Evolutionary conservation across 2,797 vertebrate genomes (phyloP).

Genomic region (Eptatretus atami): DNA sequence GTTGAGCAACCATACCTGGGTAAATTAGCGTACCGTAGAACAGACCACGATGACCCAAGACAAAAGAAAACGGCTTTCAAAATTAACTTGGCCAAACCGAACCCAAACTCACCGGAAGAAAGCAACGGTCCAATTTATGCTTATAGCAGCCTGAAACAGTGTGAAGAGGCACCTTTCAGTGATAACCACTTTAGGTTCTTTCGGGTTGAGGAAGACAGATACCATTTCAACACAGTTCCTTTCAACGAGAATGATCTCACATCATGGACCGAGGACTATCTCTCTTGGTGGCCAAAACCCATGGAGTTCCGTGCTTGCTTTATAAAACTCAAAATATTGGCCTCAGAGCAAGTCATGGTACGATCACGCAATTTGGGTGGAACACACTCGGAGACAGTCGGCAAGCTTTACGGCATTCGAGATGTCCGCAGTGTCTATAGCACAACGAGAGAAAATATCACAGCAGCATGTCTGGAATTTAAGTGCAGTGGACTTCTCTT

Average conservation of each 20-base stretch:
- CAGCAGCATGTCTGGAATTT: constrained; percentile 66
- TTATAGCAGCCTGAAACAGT: constrained; percentile 47
- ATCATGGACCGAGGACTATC: constrained; percentile 86
- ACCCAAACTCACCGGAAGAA: constrained; percentile 39
- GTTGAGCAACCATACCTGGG: constrained; percentile 56
- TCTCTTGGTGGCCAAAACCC: constrained; percentile 93
- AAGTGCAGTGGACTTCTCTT: constrained; percentile 94
- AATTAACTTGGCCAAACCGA: constrained; percentile 63
- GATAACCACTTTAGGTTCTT: constrained; percentile 74
- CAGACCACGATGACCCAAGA: constrained; percentile 45
- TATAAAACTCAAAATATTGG: constrained; percentile 54
- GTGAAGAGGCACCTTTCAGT: constrained; percentile 47
- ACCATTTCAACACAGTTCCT: constrained; percentile 72
- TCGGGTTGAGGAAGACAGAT: constrained; percentile 57
- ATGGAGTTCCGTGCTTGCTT: constrained; percentile 85
- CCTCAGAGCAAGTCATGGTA: constrained; percentile 47
- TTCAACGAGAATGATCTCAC: constrained; percentile 85
- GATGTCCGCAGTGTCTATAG: constrained; percentile 62
- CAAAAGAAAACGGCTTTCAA: constrained; percentile 74
- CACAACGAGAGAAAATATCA: constrained; percentile 23
- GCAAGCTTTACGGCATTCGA: constrained; percentile 57
- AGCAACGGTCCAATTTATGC: constrained; percentile 61
- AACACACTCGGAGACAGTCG: constrained; percentile 53
- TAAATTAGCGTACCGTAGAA: constrained; percentile 56
- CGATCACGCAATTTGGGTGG: constrained; percentile 80